A percentile compares a stretch with the other conserved stretches of the same genome.
Evolutionary conservation across 2,113 vertebrate genomes (phyloP).

Genomic region (Heloderma charlesbogerti): DNA sequence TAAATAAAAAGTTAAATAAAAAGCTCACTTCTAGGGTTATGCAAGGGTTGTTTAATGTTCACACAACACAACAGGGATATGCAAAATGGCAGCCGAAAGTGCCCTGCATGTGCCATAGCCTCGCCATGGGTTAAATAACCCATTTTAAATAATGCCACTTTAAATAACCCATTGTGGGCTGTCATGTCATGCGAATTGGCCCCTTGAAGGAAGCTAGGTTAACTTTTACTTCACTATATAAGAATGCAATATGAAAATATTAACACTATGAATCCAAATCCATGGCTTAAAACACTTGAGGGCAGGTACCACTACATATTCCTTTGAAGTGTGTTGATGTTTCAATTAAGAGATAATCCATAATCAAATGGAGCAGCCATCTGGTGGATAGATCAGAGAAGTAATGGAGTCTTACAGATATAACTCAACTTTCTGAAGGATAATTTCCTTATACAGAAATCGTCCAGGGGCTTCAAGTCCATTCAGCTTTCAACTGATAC

Average conservation of each 20-base stretch:
- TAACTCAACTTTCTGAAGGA: constrained; percentile 27
- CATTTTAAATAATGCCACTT: too few relatives aligned
- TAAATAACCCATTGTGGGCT: too few relatives aligned
- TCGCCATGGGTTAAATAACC: too few relatives aligned
- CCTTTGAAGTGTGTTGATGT: constrained; percentile 16
- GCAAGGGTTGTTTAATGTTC: too few relatives aligned
- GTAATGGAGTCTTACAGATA: constrained; percentile 26
- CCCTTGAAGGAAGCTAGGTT: not conserved
- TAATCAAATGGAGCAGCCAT: constrained; percentile 26
- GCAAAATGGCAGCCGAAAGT: too few relatives aligned
- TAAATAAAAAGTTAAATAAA: too few relatives aligned
- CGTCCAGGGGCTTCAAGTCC: constrained; percentile 10
- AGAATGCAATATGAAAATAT: not conserved
- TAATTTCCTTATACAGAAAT: constrained; percentile 26
- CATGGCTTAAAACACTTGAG: not conserved
- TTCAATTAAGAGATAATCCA: constrained; percentile 30
- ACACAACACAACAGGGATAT: too few relatives aligned
- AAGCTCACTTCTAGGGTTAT: too few relatives aligned
- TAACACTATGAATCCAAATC: not conserved
- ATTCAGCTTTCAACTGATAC: constrained; percentile 21
- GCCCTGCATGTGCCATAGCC: not conserved
- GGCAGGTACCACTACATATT: not conserved
- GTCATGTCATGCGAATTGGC: too few relatives aligned
- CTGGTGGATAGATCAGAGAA: constrained; percentile 5
- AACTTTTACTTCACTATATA: not conserved